A percentile compares a stretch with the other conserved stretches of the same genome.
These are phyloP conservation scores for Chymomyza procnemis DNA, from an alignment of 2,888 invertebrate species.

Conservation along the genomic window DNA sequence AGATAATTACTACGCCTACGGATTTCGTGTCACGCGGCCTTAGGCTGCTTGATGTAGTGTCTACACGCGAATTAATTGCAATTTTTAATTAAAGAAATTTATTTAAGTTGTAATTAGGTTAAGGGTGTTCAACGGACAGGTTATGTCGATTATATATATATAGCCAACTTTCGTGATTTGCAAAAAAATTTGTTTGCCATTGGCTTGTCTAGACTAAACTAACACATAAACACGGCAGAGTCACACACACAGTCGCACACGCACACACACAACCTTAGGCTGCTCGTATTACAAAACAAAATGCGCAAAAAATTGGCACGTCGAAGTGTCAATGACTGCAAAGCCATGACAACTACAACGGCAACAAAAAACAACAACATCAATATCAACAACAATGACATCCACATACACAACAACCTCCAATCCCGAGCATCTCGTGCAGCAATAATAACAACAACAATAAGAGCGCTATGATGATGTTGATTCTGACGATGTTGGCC, in stretches of 20 bases:
- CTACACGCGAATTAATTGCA: no score
- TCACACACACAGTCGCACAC: conserved; percentile 24
- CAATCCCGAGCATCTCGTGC: not conserved
- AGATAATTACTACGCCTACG: conserved; percentile 9
- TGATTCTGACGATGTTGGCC: not conserved
- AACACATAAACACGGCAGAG: not conserved
- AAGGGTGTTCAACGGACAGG: not conserved
- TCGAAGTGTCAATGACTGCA: conserved; percentile 51
- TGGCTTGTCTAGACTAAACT: not conserved
- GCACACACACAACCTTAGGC: conserved; percentile 9
- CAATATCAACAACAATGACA: not conserved
- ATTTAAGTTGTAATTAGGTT: not conserved
- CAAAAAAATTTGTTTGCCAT: conserved; percentile 12
- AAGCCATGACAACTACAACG: not conserved
- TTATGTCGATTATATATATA: conserved; percentile 16
- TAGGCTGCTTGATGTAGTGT: no score
- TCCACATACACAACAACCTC: not conserved
- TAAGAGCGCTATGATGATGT: not conserved
- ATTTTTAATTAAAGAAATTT: no score
- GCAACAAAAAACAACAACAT: not conserved
- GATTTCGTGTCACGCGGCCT: conserved; percentile 27
- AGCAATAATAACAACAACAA: not conserved
- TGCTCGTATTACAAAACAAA: conserved; percentile 33
- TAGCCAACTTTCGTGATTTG: conserved; percentile 13
- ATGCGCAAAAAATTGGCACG: conserved; percentile 53